Evolutionary conservation across 2,888 invertebrate genomes (phyloP).

Genomic region (Gibbula magus): DNA sequence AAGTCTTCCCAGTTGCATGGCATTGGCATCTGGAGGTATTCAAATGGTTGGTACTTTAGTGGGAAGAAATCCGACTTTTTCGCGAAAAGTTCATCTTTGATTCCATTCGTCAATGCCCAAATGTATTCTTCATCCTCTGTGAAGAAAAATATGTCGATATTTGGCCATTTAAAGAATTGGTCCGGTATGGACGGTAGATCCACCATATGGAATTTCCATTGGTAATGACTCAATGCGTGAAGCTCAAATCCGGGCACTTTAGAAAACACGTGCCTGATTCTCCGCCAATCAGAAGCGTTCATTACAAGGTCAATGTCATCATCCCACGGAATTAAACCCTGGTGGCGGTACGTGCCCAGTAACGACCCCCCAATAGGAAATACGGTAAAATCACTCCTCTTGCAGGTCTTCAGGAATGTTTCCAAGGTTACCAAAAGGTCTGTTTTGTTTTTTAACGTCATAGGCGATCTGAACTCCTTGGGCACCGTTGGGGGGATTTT

Average conservation of each 20-base stretch:
- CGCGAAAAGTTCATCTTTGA: slow-evolving; percentile 32
- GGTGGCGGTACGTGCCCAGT: slow-evolving; percentile 50
- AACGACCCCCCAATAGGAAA: slow-evolving; percentile 45
- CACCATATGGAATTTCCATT: slow-evolving; percentile 56
- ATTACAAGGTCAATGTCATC: slow-evolving; percentile 58
- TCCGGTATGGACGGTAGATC: slow-evolving; percentile 38
- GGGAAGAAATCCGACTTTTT: slow-evolving; percentile 38
- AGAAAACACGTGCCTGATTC: slow-evolving; percentile 36
- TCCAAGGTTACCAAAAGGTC: neutral
- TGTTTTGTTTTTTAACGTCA: neutral
- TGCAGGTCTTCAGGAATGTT: slow-evolving; percentile 6
- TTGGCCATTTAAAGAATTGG: slow-evolving; percentile 57
- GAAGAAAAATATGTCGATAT: slow-evolving; percentile 62
- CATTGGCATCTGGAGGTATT: neutral
- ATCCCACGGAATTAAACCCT: slow-evolving; percentile 61
- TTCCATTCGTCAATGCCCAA: slow-evolving; percentile 43
- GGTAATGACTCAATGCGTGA: slow-evolving; percentile 36
- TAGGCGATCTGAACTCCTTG: too few species aligned
- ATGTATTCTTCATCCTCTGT: slow-evolving; percentile 53
- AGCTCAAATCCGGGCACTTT: slow-evolving; percentile 44
- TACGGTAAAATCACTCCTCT: slow-evolving; percentile 15
- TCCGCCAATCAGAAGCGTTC: slow-evolving; percentile 44
- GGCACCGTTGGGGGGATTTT: too few species aligned
- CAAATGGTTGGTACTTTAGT: slow-evolving; percentile 17
- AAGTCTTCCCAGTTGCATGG: neutral